phyloP scores from a whole-genome alignment of 1,140 invertebrate genomes.

The Drosophila ogumai region DNA sequence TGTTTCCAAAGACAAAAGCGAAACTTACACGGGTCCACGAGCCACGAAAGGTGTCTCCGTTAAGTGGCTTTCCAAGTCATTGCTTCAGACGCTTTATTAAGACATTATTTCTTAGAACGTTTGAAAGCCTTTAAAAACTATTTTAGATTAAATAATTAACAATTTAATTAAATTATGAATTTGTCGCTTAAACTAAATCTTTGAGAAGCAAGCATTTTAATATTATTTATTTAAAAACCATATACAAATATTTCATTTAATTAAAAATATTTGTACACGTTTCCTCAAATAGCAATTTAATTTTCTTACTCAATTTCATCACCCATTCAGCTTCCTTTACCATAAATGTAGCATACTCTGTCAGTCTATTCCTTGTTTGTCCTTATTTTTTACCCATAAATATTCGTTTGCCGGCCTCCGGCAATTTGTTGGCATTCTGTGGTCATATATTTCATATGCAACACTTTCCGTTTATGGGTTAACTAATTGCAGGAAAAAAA shows the following conservation, averaged over 20 bases:
- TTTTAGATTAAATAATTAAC: too few species aligned
- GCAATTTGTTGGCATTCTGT: constrained; percentile 38
- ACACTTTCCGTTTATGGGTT: constrained; percentile 45
- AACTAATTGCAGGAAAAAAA: constrained; percentile 53
- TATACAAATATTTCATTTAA: too few species aligned
- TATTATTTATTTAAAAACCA: too few species aligned
- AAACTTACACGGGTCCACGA: neutral
- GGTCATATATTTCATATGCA: constrained; percentile 45
- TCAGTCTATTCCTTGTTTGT: neutral
- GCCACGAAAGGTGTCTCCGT: constrained; percentile 12
- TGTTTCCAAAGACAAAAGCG: constrained; percentile 24
- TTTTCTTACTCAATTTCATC: neutral
- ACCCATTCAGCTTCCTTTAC: neutral
- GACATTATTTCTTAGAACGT: neutral
- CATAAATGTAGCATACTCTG: neutral
- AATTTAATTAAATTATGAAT: too few species aligned
- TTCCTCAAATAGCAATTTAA: neutral
- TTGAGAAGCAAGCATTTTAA: too few species aligned
- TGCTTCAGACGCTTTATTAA: neutral
- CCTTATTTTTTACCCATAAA: constrained; percentile 15
- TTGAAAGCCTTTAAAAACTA: too few species aligned
- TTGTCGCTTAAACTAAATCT: too few species aligned
- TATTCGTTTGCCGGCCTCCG: constrained; percentile 21
- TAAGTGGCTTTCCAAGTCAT: constrained; percentile 26
- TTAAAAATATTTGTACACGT: too few species aligned